Conservation (phyloP, 2,888 invertebrate genomes). For the Enoplolaimus lenunculus region DNA sequence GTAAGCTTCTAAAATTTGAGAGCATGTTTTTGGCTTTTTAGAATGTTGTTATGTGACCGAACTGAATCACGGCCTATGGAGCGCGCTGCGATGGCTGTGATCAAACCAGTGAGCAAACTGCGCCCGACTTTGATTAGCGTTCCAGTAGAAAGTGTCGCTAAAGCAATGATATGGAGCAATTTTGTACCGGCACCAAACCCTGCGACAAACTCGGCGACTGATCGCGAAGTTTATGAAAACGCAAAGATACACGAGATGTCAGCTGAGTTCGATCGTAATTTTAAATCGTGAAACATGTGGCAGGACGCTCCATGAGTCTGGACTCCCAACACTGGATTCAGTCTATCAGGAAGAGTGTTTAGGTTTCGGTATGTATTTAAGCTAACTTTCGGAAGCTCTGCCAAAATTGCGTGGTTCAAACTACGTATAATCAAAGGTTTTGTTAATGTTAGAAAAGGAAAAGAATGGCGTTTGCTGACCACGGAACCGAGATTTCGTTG, state of each 20-base stretch:
- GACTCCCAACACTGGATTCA: too few relatives aligned
- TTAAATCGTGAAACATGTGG: too few relatives aligned
- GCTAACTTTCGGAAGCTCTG: too few relatives aligned
- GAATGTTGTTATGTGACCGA: constrained; percentile 13
- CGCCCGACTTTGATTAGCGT: constrained; percentile 34
- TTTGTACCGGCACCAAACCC: neutral
- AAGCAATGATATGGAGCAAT: constrained; percentile 33
- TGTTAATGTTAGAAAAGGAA: too few relatives aligned
- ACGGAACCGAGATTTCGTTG: too few relatives aligned
- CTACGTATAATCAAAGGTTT: too few relatives aligned
- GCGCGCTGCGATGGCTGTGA: neutral
- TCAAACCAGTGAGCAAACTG: constrained; percentile 4
- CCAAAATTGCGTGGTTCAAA: too few relatives aligned
- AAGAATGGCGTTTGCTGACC: too few relatives aligned
- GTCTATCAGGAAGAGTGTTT: too few relatives aligned
- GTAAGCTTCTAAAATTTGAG: too few relatives aligned
- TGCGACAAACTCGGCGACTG: neutral
- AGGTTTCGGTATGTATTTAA: too few relatives aligned
- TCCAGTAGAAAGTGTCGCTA: constrained; percentile 36
- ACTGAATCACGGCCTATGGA: neutral
- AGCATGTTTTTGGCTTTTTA: neutral
- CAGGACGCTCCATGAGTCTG: too few relatives aligned
- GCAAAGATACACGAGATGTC: constrained; percentile 14
- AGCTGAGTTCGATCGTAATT: neutral
- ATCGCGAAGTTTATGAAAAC: neutral